Evolutionary conservation across 2,113 vertebrate species (phyloP), one percentile per base, ranked within the genome.

Genomic region (western clawed frog (Xenopus tropicalis)): DNA sequence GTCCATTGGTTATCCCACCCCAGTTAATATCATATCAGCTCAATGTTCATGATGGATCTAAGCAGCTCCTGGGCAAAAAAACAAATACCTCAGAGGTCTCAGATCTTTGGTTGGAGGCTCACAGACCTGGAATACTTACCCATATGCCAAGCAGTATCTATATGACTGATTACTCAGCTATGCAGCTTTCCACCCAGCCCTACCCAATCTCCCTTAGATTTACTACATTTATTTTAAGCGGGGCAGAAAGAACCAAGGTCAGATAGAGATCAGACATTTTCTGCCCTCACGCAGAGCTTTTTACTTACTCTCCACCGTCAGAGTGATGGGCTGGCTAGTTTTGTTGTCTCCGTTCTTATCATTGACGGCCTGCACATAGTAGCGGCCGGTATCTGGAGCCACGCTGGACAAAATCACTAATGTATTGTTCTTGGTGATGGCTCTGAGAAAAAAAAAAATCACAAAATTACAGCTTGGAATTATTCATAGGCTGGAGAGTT

Each of bases 301-400:
- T 57, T 42, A 93, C 95, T 95, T 85, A 98, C 96, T 98, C 80
- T 96, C 94, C 69, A 98, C 96, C 0, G 91, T 91, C 42, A 98
- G 83, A 0, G 91, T 94, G 88, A 98, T 93, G 74, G 94, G 95
- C 85, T 98, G 96, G 88, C 97, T 98, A 9, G 96, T 98, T 84
- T 99, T 99, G 91, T 98, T 99, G 79, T 99, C 97, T 0, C 97
- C 97, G 0, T 98, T 99, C 89, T 98, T 98, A 89, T 99, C 97
- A 0, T 99, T 99, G 12, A 98, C 97, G 0, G 97, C 97, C 82
- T 99, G 97, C 72, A 96, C 96, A 0, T 98, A 98, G 89, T 99
- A 99, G 5, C 93, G 92, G 0, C 97, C 97, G 0, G 94, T 93
- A 0, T 99, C 97, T 0, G 97, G 96, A 0, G 96, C 96, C 84